Evolutionary conservation across 2,888 invertebrate genomes (phyloP).

Genomic region (Ichneumon xanthorius): DNA sequence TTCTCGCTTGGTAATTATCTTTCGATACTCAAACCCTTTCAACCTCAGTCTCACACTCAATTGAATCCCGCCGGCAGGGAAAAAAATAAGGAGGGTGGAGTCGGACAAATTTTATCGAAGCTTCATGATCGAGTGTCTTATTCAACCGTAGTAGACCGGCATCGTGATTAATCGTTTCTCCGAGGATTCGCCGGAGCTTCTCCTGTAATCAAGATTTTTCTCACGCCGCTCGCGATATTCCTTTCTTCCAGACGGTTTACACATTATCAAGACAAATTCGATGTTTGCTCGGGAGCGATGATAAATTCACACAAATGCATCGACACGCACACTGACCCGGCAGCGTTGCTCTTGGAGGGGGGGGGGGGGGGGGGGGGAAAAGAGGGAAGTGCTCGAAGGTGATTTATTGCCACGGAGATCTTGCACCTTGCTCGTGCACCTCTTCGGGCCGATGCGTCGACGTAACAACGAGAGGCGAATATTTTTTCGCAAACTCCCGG

Average conservation of each 20-base stretch:
- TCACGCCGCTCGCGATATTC: slow-evolving; percentile 17
- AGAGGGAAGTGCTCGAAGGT: slow-evolving; percentile 42
- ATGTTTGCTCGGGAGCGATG: slow-evolving; percentile 36
- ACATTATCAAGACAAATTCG: slow-evolving; percentile 45
- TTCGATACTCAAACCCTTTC: slow-evolving; percentile 4
- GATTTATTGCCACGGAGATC: slow-evolving; percentile 30
- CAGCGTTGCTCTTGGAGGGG: neutral
- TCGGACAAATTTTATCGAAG: slow-evolving; percentile 18
- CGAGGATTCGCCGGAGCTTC: slow-evolving; percentile 15
- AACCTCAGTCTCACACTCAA: slow-evolving; percentile 40
- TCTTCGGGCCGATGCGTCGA: slow-evolving; percentile 5
- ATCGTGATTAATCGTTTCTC: slow-evolving; percentile 40
- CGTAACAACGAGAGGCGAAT: slow-evolving; percentile 27
- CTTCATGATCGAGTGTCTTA: neutral
- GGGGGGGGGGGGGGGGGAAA: neutral
- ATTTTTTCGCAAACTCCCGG: slow-evolving; percentile 25
- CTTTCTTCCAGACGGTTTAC: slow-evolving; percentile 23
- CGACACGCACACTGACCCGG: neutral
- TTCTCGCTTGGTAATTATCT: neutral
- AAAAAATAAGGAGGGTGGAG: slow-evolving; percentile 12
- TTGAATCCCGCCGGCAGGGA: slow-evolving; percentile 8
- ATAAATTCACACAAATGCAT: slow-evolving; percentile 38
- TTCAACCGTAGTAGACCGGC: slow-evolving; percentile 11
- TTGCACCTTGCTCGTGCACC: slow-evolving; percentile 33
- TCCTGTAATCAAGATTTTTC: slow-evolving; percentile 51